Conservation (phyloP, 2,797 vertebrate genomes). For the Sitta carolinensis region DNA sequence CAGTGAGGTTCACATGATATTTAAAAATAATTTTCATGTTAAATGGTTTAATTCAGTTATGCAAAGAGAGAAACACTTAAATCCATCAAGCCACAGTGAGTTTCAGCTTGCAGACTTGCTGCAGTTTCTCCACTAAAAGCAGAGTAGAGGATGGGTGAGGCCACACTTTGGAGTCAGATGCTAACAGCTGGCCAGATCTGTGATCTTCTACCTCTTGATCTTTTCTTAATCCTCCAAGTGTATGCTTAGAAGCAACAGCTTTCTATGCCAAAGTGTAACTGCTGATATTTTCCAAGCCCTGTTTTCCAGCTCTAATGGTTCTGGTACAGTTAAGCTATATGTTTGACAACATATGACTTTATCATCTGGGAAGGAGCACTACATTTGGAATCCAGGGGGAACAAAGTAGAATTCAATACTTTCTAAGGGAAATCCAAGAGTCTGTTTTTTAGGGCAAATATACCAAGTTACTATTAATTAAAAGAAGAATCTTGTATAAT, state of each 20-base stretch:
- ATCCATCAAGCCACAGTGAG: not conserved
- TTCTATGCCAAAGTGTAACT: constrained; percentile 26
- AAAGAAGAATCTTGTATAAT: not conserved
- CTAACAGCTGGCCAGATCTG: constrained; percentile 38
- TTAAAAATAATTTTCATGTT: not conserved
- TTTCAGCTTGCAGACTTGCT: not conserved
- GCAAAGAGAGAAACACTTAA: not conserved
- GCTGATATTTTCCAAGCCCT: not conserved
- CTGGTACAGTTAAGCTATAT: constrained; percentile 34
- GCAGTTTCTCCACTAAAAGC: not conserved
- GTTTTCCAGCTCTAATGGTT: constrained; percentile 2
- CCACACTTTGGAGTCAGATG: not conserved
- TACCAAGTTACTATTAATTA: not conserved
- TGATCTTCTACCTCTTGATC: constrained; percentile 55
- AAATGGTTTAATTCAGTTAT: not conserved
- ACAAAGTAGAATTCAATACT: not conserved
- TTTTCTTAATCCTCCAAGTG: constrained; percentile 38
- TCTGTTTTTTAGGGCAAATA: not conserved
- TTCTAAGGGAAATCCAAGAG: not conserved
- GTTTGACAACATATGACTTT: not conserved
- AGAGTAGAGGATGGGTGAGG: not conserved
- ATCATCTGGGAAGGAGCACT: constrained; percentile 14
- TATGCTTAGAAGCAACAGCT: constrained; percentile 5
- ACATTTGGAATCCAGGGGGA: not conserved
- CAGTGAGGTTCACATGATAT: not conserved